Evolutionary conservation across 2,113 vertebrate genomes (phyloP).

Genomic region (Trogon melanurus): DNA sequence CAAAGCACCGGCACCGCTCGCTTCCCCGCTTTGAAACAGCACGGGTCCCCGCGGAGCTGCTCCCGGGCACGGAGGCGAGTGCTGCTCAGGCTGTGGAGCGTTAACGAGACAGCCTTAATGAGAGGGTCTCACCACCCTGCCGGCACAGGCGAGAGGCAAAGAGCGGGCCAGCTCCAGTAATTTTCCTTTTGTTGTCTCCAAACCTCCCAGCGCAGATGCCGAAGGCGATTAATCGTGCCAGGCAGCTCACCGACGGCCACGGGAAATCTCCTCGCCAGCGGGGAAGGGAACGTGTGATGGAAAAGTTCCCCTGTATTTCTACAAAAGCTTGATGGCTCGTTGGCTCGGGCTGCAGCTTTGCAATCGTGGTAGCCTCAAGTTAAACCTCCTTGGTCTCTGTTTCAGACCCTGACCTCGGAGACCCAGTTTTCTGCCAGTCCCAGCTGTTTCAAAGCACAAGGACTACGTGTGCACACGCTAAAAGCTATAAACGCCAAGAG

Average conservation of each 20-base stretch:
- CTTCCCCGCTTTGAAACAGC: background rate
- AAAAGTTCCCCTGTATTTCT: background rate
- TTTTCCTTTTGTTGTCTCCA: background rate
- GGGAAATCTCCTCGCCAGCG: background rate
- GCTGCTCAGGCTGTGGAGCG: background rate
- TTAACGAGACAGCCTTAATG: background rate
- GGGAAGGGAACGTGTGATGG: background rate
- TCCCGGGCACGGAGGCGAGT: fast-evolving
- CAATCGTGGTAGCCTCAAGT: background rate
- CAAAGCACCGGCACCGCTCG: background rate
- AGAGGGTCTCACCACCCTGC: background rate
- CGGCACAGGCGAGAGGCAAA: background rate
- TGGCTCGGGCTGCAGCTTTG: background rate
- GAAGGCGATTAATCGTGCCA: background rate
- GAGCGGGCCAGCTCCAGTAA: background rate
- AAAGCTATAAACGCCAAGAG: slow-evolving; percentile 31
- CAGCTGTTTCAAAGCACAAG: background rate
- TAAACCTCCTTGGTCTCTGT: background rate
- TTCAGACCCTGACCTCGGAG: background rate
- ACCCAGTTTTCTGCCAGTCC: background rate
- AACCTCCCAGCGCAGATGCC: background rate
- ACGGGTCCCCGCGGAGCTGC: background rate
- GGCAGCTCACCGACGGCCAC: background rate
- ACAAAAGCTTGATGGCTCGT: background rate
- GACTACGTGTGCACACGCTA: background rate